These are phyloP conservation scores for Stichopus chloronotus DNA, from an alignment of 35 echinoderm and acorn worm genomes.

Conservation along the genomic window DNA sequence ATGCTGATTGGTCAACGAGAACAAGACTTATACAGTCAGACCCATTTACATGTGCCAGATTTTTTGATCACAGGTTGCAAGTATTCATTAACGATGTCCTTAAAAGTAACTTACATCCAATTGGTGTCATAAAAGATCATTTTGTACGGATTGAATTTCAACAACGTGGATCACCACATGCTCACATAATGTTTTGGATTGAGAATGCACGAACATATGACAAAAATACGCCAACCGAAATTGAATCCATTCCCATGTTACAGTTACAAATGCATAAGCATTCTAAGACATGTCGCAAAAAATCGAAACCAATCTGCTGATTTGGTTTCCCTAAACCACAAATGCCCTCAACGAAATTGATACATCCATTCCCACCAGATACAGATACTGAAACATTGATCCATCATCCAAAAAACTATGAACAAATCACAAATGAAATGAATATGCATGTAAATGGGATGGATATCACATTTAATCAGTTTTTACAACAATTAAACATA, in stretches of 20 bases:
- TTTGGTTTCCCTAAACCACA: slow-evolving; percentile 45
- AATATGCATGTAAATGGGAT: not conserved
- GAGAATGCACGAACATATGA: slow-evolving; percentile 12
- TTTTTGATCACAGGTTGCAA: slow-evolving; percentile 61
- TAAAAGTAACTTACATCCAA: slow-evolving; percentile 16
- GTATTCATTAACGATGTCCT: slow-evolving; percentile 49
- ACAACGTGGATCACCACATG: slow-evolving; percentile 36
- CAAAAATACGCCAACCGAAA: not conserved
- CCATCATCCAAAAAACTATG: too few relatives aligned
- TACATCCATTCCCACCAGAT: not conserved
- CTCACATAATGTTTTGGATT: slow-evolving; percentile 44
- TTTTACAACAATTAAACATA: not conserved
- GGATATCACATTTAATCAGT: not conserved
- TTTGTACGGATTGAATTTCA: slow-evolving; percentile 40
- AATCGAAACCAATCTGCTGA: not conserved
- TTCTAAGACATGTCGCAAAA: slow-evolving; percentile 34
- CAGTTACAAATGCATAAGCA: slow-evolving; percentile 50
- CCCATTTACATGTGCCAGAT: slow-evolving; percentile 58
- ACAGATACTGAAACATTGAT: too few relatives aligned
- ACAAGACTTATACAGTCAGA: slow-evolving; percentile 45
- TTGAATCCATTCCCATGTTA: not conserved
- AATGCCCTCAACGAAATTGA: slow-evolving; percentile 7
- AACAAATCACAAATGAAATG: not conserved
- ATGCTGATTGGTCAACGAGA: slow-evolving; percentile 25
- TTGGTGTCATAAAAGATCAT: not conserved